Evolutionary conservation across 2,888 invertebrate genomes (phyloP).

Genomic region (Elysia crispata): DNA sequence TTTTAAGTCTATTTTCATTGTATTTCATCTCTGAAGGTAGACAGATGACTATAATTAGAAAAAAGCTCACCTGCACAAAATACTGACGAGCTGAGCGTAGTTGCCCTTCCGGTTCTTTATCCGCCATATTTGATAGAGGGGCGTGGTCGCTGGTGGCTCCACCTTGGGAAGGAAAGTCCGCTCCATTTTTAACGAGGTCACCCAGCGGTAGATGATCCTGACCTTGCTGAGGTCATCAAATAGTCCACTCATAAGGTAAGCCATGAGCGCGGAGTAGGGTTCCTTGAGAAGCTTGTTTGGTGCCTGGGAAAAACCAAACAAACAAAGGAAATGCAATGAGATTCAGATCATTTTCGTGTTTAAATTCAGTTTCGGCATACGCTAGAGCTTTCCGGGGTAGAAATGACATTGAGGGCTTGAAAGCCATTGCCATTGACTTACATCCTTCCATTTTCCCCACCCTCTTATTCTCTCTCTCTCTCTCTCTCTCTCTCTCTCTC

Average conservation of each 20-base stretch:
- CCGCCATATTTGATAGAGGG: slow-evolving; percentile 66
- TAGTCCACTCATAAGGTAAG: slow-evolving; percentile 55
- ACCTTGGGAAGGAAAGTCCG: slow-evolving; percentile 58
- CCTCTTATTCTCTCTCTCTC: no score
- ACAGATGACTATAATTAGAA: no score
- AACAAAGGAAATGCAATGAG: no score
- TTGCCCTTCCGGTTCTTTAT: slow-evolving; percentile 68
- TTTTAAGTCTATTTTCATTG: no score
- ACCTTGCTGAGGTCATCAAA: slow-evolving; percentile 59
- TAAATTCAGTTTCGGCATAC: no score
- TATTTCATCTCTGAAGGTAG: no score
- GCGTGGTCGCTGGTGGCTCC: slow-evolving; percentile 60
- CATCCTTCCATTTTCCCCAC: no score
- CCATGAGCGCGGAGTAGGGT: slow-evolving; percentile 57
- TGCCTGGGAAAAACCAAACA: slow-evolving; percentile 56
- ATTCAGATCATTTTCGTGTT: no score
- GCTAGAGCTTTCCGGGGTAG: no score
- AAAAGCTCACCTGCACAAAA: slow-evolving; percentile 63
- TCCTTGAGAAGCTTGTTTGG: slow-evolving; percentile 57
- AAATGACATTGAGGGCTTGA: no score
- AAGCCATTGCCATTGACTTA: no score
- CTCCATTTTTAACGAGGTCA: slow-evolving; percentile 63
- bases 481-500: no score
- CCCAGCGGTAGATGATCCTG: slow-evolving; percentile 70
- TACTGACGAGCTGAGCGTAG: slow-evolving; percentile 68